Evolutionary conservation across 1,140 invertebrate species (phyloP).

Genomic region (Trinorchestia longiramus): DNA sequence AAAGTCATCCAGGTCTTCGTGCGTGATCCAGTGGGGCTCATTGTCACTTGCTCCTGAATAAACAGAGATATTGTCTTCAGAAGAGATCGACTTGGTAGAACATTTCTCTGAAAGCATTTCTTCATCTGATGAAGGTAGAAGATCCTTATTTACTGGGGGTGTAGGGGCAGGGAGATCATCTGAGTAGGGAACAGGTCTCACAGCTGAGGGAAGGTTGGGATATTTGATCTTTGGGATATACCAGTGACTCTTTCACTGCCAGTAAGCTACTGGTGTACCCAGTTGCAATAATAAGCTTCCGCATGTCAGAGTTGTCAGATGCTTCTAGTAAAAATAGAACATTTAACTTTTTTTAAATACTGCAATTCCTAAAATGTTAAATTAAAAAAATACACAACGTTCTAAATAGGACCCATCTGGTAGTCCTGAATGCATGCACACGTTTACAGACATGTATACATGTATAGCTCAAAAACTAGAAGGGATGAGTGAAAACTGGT

Average conservation of each 20-base stretch:
- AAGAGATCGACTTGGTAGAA: slow-evolving; percentile 58
- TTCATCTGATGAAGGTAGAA: slow-evolving; percentile 50
- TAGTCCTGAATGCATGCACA: too few relatives aligned
- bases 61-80: background rate
- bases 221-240: slow-evolving; percentile 32
- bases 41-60: background rate
- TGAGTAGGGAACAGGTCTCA: slow-evolving; percentile 31
- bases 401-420: too few relatives aligned
- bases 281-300: background rate
- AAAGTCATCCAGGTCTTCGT: slow-evolving; percentile 32
- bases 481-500: too few relatives aligned
- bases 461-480: too few relatives aligned
- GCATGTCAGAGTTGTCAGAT: background rate
- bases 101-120: slow-evolving; percentile 57
- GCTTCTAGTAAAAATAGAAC: too few relatives aligned
- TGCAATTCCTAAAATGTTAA: too few relatives aligned
- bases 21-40: background rate
- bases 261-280: too few relatives aligned
- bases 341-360: too few relatives aligned
- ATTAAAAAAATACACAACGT: too few relatives aligned
- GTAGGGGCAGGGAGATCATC: background rate
- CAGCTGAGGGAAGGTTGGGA: slow-evolving; percentile 36
- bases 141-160: slow-evolving; percentile 43
- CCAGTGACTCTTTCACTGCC: too few relatives aligned
- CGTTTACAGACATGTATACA: too few relatives aligned